Conservation (phyloP, 2,797 vertebrate species). For the Anguilla obscura region DNA sequence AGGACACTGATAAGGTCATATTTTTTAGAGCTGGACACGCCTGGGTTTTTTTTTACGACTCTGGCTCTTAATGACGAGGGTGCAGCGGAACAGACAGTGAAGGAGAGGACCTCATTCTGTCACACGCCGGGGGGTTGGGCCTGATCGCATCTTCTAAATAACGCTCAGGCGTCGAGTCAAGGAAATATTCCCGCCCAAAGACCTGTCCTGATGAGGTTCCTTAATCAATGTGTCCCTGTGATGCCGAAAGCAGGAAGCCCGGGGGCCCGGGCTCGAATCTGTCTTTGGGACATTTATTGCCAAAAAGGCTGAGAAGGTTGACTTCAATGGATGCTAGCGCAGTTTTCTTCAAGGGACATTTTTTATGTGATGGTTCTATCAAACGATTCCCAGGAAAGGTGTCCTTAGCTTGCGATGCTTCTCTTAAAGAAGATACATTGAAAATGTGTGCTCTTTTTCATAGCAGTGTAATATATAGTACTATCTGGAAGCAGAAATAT, state of each 20-base stretch:
- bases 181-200: background rate
- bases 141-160: background rate
- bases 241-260: background rate
- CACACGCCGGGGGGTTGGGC: background rate
- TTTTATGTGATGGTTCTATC: background rate
- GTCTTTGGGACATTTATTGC: background rate
- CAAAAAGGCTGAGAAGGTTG: background rate
- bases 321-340: background rate
- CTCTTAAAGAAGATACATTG: background rate
- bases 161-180: background rate
- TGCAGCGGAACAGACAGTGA: background rate
- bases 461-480: no score
- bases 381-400: background rate
- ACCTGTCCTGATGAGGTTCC: background rate
- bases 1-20: conserved; percentile 25
- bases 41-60: background rate
- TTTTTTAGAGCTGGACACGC: background rate
- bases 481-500: no score
- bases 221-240: background rate
- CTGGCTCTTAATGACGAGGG: background rate
- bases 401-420: background rate
- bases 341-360: no score
- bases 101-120: background rate
- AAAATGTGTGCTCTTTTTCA: background rate
- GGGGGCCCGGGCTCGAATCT: background rate